Base-by-base conservation (phyloP, 2,797 vertebrate species). In the Botia kubotai region DNA sequence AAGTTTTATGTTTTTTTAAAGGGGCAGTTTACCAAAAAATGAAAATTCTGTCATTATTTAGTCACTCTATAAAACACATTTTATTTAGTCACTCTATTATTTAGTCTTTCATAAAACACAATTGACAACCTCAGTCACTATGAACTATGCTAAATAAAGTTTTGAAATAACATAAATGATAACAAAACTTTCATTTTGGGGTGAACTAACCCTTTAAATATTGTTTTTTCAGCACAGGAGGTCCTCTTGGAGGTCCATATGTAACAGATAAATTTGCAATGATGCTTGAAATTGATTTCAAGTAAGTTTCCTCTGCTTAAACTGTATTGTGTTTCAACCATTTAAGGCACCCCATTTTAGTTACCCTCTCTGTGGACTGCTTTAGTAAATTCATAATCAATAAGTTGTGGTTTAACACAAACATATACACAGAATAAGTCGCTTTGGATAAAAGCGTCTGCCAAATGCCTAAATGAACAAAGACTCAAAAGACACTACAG, bases 401-500 rank as follows among this genome's bases (percentile, higher is more conserved):
- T 83, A 60, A 68, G 74, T 53, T 69, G 77, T 82, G 65, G 78
- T 80, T 77, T 57, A 87, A 87, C 75, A 83, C 46, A 33, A n/a
- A 53, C 80, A 80, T 80, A 83, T 68, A 83, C 87, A 82, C 67
- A 79, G 73, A 85, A n/a, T n/a, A n/a, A n/a, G n/a, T n/a, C n/a
- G n/a, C n/a, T n/a, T n/a, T n/a, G n/a, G n/a, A n/a, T n/a, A n/a
- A n/a, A n/a, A n/a, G n/a, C n/a, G n/a, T n/a, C n/a, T n/a, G n/a
- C n/a, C n/a, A n/a, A n/a, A n/a, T n/a, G n/a, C n/a, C n/a, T n/a
- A n/a, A n/a, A n/a, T n/a, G n/a, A n/a, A 85, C 70, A 69, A 77
- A 85, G 76, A 86, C 83, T 19, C 77, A 77, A 80, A 84, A 81
- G 87, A 91, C 90, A 89, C 65, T 89, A 86, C 91, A 88, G 39